Evolutionary conservation across 2,113 vertebrate species (phyloP).

Genomic region (Tautogolabrus adspersus): DNA sequence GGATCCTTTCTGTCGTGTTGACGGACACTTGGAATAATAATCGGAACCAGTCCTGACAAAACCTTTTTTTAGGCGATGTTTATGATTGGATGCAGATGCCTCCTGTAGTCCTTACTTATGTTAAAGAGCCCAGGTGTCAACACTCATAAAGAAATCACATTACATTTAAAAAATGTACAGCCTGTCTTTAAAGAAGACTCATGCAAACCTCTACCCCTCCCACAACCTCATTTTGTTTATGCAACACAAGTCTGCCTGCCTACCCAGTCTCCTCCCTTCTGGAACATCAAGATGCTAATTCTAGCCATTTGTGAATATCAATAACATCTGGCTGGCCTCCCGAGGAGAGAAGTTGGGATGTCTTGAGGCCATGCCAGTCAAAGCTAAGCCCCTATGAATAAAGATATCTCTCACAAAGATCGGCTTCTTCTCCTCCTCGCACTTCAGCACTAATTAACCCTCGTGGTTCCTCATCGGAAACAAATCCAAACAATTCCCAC

Average conservation of each 20-base stretch:
- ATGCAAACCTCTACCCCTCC: constrained; percentile 24
- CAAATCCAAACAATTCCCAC: not conserved
- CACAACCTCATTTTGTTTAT: constrained; percentile 55
- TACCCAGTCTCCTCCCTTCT: constrained; percentile 45
- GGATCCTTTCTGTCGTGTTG: not conserved
- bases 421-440: constrained; percentile 59
- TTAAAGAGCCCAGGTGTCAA: no score
- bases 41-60: not conserved
- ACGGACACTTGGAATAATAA: no score
- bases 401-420: constrained; percentile 69
- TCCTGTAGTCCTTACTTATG: no score
- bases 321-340: constrained; percentile 79
- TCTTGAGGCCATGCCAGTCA: constrained; percentile 80
- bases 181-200: constrained; percentile 18
- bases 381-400: constrained; percentile 77
- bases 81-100: not conserved
- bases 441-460: constrained; percentile 71
- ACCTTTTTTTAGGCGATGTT: no score
- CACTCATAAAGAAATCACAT: no score
- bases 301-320: constrained; percentile 77
- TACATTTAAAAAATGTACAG: not conserved
- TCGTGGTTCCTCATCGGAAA: not conserved
- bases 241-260: constrained; percentile 35
- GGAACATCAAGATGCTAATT: constrained; percentile 74
- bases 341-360: constrained; percentile 63